Evolutionary conservation across 2,888 invertebrate species (phyloP), one percentile per base, ranked within the genome.

Genomic region (Tenthredo distinguenda): DNA sequence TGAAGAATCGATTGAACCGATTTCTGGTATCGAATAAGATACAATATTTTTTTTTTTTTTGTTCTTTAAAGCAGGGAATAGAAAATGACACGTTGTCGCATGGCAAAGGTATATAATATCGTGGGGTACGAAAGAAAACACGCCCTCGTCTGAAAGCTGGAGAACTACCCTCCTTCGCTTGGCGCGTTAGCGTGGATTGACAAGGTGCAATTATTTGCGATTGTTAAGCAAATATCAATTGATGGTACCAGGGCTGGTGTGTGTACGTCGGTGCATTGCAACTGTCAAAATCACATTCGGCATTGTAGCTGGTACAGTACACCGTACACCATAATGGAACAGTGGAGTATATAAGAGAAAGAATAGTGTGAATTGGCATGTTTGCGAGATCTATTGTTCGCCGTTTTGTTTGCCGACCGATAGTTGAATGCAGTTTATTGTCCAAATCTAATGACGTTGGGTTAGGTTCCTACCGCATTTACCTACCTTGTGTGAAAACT

Each of bases 321-420:
- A 68, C 68, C 21, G 15, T 18, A 55, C 0, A n/a, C 50, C 58
- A 18, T 62, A 79, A 18, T 55, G 18, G 50, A 68, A 18, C 18
- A 43, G n/a, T n/a, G 26, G 50, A 26, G 12, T 62, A 62, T 26
- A 62, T 34, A 26, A 43, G 37, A 62, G 62, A 81, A 85, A 79
- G 85, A 85, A 85, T 85, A 65, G 85, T 76, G 85, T 85, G 85
- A 85, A 85, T 85, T 85, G 65, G 34, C 85, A 76, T 85, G 85
- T 85, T 85, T 85, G 85, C 85, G 58, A 26, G 21, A 43, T 34
- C 77, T 21, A 85, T 85, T 85, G 79, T 85, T 65, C 65, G 43
- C 85, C 43, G 65, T 77, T 77, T 85, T 85, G 85, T 85, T 85
- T 85, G 77, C 85, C 58, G 18, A 71, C 40, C 85, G 85, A 81